phyloP scores from a whole-genome alignment of 2,888 invertebrate species.

The Dendrolimus pini region DNA sequence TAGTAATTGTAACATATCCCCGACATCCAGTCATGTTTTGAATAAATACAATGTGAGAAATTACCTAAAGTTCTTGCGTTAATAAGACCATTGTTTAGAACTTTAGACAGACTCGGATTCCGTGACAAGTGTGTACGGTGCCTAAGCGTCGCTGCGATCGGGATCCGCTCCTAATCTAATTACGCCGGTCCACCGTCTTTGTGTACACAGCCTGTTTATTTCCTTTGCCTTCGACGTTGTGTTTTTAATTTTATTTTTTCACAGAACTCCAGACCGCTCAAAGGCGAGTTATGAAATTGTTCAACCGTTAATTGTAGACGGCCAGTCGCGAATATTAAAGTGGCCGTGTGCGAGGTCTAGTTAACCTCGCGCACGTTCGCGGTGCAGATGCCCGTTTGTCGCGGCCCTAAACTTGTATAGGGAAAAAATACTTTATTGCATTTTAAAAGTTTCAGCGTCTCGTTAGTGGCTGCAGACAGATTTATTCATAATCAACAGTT shows the following conservation, averaged over 20 bases:
- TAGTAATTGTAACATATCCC: too few relatives aligned
- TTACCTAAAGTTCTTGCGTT: too few relatives aligned
- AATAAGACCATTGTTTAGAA: not conserved
- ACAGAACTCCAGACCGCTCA: conserved; percentile 50
- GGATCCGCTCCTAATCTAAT: conserved; percentile 60
- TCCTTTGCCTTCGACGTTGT: conserved; percentile 44
- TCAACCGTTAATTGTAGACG: conserved; percentile 73
- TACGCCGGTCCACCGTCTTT: conserved; percentile 45
- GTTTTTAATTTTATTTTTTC: conserved; percentile 56
- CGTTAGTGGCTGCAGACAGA: conserved; percentile 1
- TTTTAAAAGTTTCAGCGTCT: conserved; percentile 34
- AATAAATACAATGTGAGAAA: too few relatives aligned
- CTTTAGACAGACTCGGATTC: not conserved
- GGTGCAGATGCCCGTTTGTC: conserved; percentile 20
- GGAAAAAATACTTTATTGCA: conserved; percentile 53
- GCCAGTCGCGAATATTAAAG: conserved; percentile 72
- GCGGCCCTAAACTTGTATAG: conserved; percentile 27
- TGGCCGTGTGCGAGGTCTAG: conserved; percentile 52
- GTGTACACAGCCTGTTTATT: conserved; percentile 46
- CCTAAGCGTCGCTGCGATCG: conserved; percentile 30
- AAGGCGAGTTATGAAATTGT: conserved; percentile 75
- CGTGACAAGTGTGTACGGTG: not conserved
- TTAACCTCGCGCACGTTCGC: conserved; percentile 46
- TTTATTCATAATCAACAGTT: not conserved
- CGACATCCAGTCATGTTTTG: too few relatives aligned